phyloP scores from a whole-genome alignment of 2,113 vertebrate species.

The Psilopsiagon aurifrons region DNA sequence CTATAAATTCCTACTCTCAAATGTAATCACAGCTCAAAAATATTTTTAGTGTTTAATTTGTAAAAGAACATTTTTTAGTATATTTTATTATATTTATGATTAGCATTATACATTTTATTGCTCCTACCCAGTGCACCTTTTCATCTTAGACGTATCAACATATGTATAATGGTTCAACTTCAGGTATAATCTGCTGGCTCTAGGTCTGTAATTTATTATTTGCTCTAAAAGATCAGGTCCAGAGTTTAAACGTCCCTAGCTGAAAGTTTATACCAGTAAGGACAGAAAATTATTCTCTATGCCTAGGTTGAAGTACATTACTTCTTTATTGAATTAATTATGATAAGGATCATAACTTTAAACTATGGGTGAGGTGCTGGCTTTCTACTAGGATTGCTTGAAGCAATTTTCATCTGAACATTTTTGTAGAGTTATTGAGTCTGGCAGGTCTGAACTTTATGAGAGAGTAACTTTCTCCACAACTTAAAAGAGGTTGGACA shows the following conservation, averaged over 20 bases:
- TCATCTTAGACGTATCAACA: slow-evolving; percentile 61
- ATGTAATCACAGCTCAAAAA: slow-evolving; percentile 6
- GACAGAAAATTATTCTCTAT: slow-evolving; percentile 89
- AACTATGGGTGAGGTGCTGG: slow-evolving; percentile 95
- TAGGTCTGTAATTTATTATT: slow-evolving; percentile 93
- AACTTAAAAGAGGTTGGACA: slow-evolving; percentile 94
- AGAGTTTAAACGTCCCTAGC: slow-evolving; percentile 85
- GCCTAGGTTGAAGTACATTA: slow-evolving; percentile 97
- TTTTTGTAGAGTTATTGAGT: slow-evolving; percentile 94
- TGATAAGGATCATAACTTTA: slow-evolving; percentile 99
- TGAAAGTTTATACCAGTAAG: slow-evolving; percentile 92
- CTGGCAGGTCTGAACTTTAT: slow-evolving; percentile 99
- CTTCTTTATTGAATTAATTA: slow-evolving; percentile 99
- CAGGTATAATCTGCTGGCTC: slow-evolving; percentile 77
- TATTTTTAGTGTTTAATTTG: slow-evolving; percentile 20
- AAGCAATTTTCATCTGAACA: slow-evolving; percentile 94
- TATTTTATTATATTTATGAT: slow-evolving; percentile 55
- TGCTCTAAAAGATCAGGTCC: slow-evolving; percentile 83
- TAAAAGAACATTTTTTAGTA: background rate
- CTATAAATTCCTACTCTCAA: slow-evolving; percentile 11
- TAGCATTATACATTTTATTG: slow-evolving; percentile 66
- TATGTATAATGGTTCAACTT: slow-evolving; percentile 69
- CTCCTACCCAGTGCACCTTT: slow-evolving; percentile 60
- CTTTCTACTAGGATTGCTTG: slow-evolving; percentile 89
- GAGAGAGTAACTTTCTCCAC: slow-evolving; percentile 92